Evolutionary conservation across 1,140 invertebrate species (phyloP).

Genomic region (Bombus confusus): DNA sequence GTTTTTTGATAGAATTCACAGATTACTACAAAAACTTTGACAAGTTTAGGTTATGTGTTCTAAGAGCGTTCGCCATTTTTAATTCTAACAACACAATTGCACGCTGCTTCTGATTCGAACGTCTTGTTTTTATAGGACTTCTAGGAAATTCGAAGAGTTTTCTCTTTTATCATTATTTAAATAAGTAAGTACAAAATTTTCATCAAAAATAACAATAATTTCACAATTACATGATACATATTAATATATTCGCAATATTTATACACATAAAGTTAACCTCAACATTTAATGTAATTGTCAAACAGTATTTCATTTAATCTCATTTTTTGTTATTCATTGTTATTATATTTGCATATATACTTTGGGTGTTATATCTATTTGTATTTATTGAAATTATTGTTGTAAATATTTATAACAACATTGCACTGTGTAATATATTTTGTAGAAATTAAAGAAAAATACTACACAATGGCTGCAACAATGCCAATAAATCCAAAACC

Average conservation of each 20-base stretch:
- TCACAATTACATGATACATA: neutral
- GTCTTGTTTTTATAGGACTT: neutral
- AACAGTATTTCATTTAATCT: slow-evolving; percentile 2
- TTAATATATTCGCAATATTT: neutral
- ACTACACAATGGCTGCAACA: slow-evolving; percentile 86
- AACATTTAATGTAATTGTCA: neutral
- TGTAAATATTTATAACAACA: neutral
- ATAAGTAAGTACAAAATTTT: slow-evolving; percentile 43
- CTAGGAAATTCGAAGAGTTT: neutral
- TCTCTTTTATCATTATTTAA: slow-evolving; percentile 3
- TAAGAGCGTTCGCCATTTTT: neutral
- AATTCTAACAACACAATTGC: neutral
- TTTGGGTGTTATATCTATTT: neutral
- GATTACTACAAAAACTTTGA: neutral
- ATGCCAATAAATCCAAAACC: slow-evolving; percentile 99
- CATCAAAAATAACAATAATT: neutral
- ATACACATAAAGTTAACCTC: slow-evolving; percentile 12
- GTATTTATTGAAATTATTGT: neutral
- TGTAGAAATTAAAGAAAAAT: slow-evolving; percentile 15
- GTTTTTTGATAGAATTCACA: neutral
- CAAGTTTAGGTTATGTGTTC: slow-evolving; percentile 6
- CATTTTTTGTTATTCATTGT: neutral
- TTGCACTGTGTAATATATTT: neutral
- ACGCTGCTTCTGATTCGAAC: neutral
- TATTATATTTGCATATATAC: neutral